Percentiles rank a stretch among this genome's conserved stretches.
Evolutionary conservation across 2,888 invertebrate genomes (phyloP).

Genomic region (Lithophane leautieri): DNA sequence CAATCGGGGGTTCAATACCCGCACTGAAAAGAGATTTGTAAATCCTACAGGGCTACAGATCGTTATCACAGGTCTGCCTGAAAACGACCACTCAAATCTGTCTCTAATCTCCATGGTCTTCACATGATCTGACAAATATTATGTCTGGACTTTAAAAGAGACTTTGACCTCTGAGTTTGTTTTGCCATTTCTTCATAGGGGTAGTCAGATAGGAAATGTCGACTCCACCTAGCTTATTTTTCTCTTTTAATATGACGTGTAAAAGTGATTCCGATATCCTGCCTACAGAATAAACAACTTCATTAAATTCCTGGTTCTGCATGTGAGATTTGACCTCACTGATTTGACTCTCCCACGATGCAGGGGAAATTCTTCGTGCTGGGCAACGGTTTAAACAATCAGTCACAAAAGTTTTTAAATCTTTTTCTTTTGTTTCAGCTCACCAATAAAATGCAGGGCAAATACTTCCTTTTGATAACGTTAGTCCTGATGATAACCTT

Average conservation of each 20-base stretch:
- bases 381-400: background rate
- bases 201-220: background rate
- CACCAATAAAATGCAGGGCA: constrained; percentile 69
- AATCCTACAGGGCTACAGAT: background rate
- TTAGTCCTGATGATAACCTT: constrained; percentile 67
- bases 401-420: background rate
- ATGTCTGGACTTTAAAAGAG: background rate
- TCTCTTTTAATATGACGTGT: background rate
- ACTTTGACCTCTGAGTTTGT: background rate
- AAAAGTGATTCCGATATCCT: background rate
- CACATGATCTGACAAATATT: background rate
- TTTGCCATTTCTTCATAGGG: background rate
- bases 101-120: background rate
- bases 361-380: background rate
- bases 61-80: background rate
- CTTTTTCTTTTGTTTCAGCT: constrained; percentile 55
- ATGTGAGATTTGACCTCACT: no score
- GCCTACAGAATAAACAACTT: background rate
- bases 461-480: constrained; percentile 59
- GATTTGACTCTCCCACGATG: no score
- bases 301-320: background rate
- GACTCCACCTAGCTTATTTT: background rate
- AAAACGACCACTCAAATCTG: background rate
- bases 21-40: background rate
- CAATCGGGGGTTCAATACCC: background rate